These are phyloP conservation scores for Chlorodrepanis virens DNA, from an alignment of 2,113 vertebrate genomes.

Conservation along the genomic window DNA sequence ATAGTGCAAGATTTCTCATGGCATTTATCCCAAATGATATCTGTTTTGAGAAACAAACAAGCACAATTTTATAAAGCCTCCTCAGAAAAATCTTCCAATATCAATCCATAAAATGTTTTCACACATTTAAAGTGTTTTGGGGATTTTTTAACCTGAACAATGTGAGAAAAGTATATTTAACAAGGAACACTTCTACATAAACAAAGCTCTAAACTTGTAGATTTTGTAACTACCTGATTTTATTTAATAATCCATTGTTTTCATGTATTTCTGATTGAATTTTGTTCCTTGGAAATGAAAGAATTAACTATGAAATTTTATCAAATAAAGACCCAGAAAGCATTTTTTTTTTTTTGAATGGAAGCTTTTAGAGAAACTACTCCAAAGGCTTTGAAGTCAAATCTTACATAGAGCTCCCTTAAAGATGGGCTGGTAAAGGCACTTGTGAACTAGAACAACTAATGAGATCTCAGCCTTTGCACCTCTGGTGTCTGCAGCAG, in stretches of 20 bases:
- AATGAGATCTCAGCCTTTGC: not conserved
- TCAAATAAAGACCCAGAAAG: not conserved
- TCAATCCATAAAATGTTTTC: not conserved
- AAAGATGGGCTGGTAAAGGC: not conserved
- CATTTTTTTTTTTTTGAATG: fast-evolving
- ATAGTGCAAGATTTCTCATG: not conserved
- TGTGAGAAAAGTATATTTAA: not conserved
- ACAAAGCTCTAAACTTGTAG: not conserved
- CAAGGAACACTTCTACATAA: not conserved
- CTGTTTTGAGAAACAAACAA: not conserved
- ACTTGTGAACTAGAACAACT: not conserved
- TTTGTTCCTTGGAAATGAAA: not conserved
- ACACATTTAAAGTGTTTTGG: not conserved
- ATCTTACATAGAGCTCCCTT: not conserved
- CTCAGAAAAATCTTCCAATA: not conserved
- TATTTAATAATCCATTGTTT: not conserved
- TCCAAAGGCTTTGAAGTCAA: not conserved
- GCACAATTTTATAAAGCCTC: not conserved
- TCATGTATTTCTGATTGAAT: not conserved
- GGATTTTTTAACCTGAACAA: not conserved
- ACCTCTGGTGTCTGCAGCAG: not conserved
- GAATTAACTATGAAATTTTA: not conserved
- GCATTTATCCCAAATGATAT: not conserved
- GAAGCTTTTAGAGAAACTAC: not conserved
- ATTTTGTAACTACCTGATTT: not conserved